Conservation (phyloP, 2,797 vertebrate genomes). For the Pangasius djambal region DNA sequence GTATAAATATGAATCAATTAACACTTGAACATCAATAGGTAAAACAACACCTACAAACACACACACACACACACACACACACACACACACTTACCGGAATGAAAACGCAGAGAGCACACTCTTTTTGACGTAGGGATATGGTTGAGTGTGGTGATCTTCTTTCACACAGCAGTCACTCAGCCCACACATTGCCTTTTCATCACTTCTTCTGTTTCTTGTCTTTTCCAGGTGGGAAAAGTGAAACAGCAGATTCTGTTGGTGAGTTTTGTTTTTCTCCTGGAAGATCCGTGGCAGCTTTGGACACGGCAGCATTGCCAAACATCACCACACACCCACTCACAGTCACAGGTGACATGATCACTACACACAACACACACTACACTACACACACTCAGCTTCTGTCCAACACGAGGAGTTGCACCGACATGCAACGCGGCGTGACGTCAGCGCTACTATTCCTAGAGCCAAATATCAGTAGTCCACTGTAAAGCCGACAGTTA, state of each 20-base stretch:
- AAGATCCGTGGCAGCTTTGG: background rate
- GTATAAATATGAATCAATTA: background rate
- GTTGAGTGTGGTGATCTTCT: background rate
- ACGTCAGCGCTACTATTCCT: background rate
- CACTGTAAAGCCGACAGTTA: conserved; percentile 12
- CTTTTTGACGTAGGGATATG: background rate
- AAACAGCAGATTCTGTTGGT: background rate
- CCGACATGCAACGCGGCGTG: conserved; percentile 24
- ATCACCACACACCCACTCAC: background rate
- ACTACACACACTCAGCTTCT: no score
- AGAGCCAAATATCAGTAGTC: background rate
- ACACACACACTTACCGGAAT: background rate
- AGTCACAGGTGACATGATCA: background rate
- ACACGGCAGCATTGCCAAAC: background rate
- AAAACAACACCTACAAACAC: background rate
- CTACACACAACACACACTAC: background rate
- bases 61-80: background rate
- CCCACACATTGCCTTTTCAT: background rate
- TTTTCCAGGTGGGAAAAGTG: background rate
- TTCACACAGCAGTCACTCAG: background rate
- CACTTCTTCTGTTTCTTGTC: background rate
- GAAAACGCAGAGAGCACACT: background rate
- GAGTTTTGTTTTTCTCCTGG: background rate
- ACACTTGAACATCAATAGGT: background rate
- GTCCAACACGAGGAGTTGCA: background rate